phyloP scores from a whole-genome alignment of 2,797 vertebrate species.

The Hippopotamyrus pictus region DNA sequence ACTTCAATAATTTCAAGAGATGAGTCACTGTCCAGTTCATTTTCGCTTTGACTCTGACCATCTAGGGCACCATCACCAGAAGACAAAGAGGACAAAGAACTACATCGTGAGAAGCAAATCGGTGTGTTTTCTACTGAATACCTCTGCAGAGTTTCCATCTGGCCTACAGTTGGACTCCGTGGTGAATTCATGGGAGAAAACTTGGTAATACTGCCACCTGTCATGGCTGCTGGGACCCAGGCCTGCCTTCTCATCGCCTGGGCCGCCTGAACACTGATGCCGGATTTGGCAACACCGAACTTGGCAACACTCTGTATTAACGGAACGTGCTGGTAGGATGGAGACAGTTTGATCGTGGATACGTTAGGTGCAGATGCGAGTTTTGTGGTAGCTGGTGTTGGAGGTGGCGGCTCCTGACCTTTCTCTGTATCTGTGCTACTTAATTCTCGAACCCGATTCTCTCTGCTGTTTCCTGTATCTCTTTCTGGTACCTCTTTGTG shows the following conservation, averaged over 20 bases:
- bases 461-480: slow-evolving; percentile 61
- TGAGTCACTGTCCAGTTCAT: slow-evolving; percentile 84
- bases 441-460: slow-evolving; percentile 42
- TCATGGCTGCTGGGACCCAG: slow-evolving; percentile 70
- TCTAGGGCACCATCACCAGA: slow-evolving; percentile 79
- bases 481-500: slow-evolving; percentile 62
- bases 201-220: slow-evolving; percentile 71
- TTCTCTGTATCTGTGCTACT: slow-evolving; percentile 56
- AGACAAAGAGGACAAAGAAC: slow-evolving; percentile 91
- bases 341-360: slow-evolving; percentile 85
- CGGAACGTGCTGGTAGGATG: slow-evolving; percentile 87
- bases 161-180: slow-evolving; percentile 51
- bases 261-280: slow-evolving; percentile 63
- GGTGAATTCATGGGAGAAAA: slow-evolving; percentile 60
- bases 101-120: slow-evolving; percentile 90
- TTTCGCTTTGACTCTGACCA: slow-evolving; percentile 81
- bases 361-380: slow-evolving; percentile 66
- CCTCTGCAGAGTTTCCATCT: slow-evolving; percentile 81
- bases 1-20: slow-evolving; percentile 92
- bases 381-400: slow-evolving; percentile 61
- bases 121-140: slow-evolving; percentile 84
- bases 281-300: slow-evolving; percentile 49
- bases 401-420: slow-evolving; percentile 54
- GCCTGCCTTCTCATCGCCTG: slow-evolving; percentile 72
- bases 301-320: slow-evolving; percentile 69